A percentile compares a stretch with the other conserved stretches of the same genome.
Evolutionary conservation across 2,888 invertebrate species (phyloP).

Genomic region (Perizoma flavofasciatum): DNA sequence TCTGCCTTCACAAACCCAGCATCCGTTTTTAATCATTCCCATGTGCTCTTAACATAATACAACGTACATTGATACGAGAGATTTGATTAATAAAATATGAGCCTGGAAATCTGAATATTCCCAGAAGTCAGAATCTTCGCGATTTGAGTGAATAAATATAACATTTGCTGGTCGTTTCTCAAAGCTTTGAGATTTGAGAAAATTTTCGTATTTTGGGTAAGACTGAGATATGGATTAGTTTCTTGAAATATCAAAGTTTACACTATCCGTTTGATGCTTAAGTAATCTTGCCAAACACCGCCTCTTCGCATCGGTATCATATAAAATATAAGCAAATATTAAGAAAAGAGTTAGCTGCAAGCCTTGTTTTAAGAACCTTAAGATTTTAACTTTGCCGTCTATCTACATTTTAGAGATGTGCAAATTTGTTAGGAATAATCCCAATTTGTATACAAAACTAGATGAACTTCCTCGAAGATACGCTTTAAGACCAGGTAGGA

Average conservation of each 20-base stretch:
- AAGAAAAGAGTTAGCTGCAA: too few relatives aligned
- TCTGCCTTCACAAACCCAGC: too few relatives aligned
- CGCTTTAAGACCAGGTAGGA: too few relatives aligned
- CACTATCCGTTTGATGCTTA: neutral
- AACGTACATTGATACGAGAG: conserved; percentile 4
- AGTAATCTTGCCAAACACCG: too few relatives aligned
- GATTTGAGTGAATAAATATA: conserved; percentile 24
- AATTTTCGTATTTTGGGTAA: conserved; percentile 3
- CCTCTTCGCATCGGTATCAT: too few relatives aligned
- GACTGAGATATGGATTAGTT: conserved; percentile 9
- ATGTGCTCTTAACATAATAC: neutral
- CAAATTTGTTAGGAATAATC: too few relatives aligned
- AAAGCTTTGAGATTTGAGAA: conserved; percentile 9
- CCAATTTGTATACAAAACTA: too few relatives aligned
- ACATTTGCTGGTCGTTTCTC: conserved; percentile 10
- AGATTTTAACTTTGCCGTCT: too few relatives aligned
- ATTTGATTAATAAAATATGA: conserved; percentile 19
- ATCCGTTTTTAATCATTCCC: neutral
- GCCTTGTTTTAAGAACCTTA: too few relatives aligned
- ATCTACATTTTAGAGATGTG: too few relatives aligned
- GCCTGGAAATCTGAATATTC: conserved; percentile 2
- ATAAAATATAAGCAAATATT: too few relatives aligned
- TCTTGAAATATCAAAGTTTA: conserved; percentile 20
- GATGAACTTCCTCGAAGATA: too few relatives aligned
- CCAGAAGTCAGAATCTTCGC: conserved; percentile 4